Evolutionary conservation across 1,140 invertebrate species (phyloP), one percentile per base, ranked within the genome.

Genomic region (Gryllus bimaculatus): DNA sequence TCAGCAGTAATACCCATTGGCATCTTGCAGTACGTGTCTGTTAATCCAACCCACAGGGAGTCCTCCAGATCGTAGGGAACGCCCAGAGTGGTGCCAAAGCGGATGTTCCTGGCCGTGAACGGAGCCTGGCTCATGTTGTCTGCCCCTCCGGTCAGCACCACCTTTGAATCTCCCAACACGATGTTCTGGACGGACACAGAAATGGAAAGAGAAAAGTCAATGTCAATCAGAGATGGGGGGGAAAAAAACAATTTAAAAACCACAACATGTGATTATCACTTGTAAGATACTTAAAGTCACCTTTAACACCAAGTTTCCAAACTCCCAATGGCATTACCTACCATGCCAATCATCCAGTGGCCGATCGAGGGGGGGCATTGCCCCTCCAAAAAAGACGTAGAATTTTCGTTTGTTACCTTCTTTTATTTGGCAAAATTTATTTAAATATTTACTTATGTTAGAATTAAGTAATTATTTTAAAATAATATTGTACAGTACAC

Each of bases 1-100:
- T 99, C 98, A 12, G 98, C 98, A 4, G 98, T 99, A 81, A 98
- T 86, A 8, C 95, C 98, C 98, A 99, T 99, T 0, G 97, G 94
- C 21, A 96, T 89, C 82, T 96, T 94, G 84, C 95, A 96, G 84
- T 97, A 93, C 0, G 90, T 90, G 85, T 99, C 98, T 0, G 93
- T 93, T 0, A 99, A 88, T 6, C 95, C 94, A n/a, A 91, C 87
- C 98, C 97, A 99, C 10, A 99, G 86, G 0, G 91, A 89, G 87
- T 99, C 98, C 88, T 99, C 97, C 80, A 99, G 90, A 82, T 94
- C 88, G 80, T 93, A 89, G 79, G 91, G 91, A 73, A 88, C 86
- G 0, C 98, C 97, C 6, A 99, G 87, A 10, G 89, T 89, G 15
- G 95, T 94, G 18, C 98, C 98, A 88, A 98, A 99, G n/a, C 98